phyloP scores from a whole-genome alignment of 2,888 invertebrate species.

The Orthosia gothica region DNA sequence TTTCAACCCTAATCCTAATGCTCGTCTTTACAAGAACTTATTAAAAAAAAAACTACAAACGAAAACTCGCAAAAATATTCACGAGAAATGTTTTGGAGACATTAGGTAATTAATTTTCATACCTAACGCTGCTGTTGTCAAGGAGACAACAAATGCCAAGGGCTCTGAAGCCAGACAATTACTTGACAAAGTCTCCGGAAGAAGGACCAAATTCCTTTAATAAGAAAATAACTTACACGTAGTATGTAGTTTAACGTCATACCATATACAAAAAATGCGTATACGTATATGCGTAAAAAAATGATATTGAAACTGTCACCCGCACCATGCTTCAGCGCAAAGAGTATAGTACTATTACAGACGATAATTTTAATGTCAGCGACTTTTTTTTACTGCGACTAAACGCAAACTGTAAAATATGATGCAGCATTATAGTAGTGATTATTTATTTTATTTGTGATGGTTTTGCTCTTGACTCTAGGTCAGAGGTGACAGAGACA shows the following conservation, averaged over 20 bases:
- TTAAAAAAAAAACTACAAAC: background rate
- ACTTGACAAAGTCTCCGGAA: background rate
- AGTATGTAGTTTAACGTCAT: no score
- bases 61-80: background rate
- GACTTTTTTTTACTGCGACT: background rate
- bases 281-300: no score
- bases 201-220: background rate
- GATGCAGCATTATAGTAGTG: no score
- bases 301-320: no score
- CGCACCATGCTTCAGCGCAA: no score
- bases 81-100: constrained; percentile 2
- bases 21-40: background rate
- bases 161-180: constrained; percentile 16
- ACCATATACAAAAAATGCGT: no score
- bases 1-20: background rate
- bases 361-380: background rate
- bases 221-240: background rate
- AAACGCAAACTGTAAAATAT: no score
- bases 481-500: no score
- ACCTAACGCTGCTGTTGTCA: constrained; percentile 1
- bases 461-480: no score
- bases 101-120: constrained; percentile 21
- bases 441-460: no score
- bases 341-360: background rate
- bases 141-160: constrained; percentile 5